Conservation (phyloP, 2,113 vertebrate species). For the Scalopus aquaticus region DNA sequence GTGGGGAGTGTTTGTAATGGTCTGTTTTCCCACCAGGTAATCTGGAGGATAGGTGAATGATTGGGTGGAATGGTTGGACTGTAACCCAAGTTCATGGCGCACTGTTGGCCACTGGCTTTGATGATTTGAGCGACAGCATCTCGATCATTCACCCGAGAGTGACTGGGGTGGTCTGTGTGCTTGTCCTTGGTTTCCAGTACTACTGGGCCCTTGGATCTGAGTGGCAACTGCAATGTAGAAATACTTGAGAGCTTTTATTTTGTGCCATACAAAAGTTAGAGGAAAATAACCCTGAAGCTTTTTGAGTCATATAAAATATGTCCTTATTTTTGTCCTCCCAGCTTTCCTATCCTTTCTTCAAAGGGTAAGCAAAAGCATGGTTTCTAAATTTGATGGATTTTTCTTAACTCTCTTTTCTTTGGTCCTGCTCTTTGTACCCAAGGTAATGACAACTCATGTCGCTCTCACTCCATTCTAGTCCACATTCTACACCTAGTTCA, state of each 20-base stretch:
- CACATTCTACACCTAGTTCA: not conserved
- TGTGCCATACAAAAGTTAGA: not conserved
- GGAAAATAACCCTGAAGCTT: not conserved
- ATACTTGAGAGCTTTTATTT: not conserved
- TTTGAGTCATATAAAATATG: constrained; percentile 46
- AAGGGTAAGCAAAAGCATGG: not conserved
- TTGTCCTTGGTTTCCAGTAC: not conserved
- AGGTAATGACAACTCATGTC: not conserved
- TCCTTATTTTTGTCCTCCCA: not conserved
- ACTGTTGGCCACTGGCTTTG: constrained; percentile 32
- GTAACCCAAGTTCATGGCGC: constrained; percentile 31
- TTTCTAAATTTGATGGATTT: constrained; percentile 21
- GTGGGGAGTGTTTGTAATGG: constrained; percentile 14
- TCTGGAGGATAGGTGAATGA: constrained; percentile 54
- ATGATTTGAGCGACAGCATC: accelerated
- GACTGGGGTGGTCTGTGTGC: constrained; percentile 26
- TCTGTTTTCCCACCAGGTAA: constrained; percentile 51
- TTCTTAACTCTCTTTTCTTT: constrained; percentile 30
- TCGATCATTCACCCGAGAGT: constrained; percentile 54
- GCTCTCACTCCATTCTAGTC: not conserved
- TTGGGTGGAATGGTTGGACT: constrained; percentile 21
- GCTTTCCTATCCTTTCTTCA: constrained; percentile 28
- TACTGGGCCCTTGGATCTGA: constrained; percentile 21
- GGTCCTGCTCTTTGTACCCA: not conserved
- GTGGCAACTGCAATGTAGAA: not conserved